Percentiles rank a stretch among this genome's conserved stretches.
These are phyloP conservation scores for Siphlonurus alternatus DNA, from an alignment of 2,888 invertebrate species.

Conservation along the genomic window DNA sequence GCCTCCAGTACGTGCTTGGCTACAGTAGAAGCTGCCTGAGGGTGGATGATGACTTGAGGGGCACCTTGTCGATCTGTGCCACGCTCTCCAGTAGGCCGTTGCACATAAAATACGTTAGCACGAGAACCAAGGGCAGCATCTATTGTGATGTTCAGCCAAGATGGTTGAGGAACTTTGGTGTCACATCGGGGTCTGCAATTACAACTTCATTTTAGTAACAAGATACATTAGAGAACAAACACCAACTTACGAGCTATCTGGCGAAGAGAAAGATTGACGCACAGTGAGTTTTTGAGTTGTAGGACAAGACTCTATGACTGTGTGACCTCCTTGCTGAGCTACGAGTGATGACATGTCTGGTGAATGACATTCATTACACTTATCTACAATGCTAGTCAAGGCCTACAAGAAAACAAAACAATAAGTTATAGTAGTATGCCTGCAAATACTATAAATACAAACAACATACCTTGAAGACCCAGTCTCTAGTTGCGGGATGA, in stretches of 20 bases:
- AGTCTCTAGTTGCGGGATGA: slow-evolving; percentile 63
- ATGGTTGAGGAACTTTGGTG: slow-evolving; percentile 15
- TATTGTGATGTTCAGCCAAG: slow-evolving; percentile 62
- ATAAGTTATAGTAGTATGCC: no score
- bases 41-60: slow-evolving; percentile 45
- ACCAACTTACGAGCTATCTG: neutral
- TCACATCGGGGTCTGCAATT: slow-evolving; percentile 40
- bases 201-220: neutral
- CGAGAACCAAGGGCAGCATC: slow-evolving; percentile 69
- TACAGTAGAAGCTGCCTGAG: slow-evolving; percentile 63
- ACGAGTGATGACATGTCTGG: neutral
- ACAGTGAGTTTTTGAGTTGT: neutral
- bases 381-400: neutral
- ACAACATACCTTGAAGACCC: slow-evolving; percentile 50
- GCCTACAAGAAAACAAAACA: neutral
- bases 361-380: neutral
- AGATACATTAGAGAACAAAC: neutral
- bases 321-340: neutral
- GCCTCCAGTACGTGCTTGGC: slow-evolving; percentile 26
- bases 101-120: slow-evolving; percentile 63
- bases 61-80: slow-evolving; percentile 29
- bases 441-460: no score
- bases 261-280: neutral
- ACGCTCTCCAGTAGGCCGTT: slow-evolving; percentile 28
- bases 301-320: neutral